Base-by-base conservation (phyloP, 2,888 invertebrate genomes). In the Microdon myrmicae region DNA sequence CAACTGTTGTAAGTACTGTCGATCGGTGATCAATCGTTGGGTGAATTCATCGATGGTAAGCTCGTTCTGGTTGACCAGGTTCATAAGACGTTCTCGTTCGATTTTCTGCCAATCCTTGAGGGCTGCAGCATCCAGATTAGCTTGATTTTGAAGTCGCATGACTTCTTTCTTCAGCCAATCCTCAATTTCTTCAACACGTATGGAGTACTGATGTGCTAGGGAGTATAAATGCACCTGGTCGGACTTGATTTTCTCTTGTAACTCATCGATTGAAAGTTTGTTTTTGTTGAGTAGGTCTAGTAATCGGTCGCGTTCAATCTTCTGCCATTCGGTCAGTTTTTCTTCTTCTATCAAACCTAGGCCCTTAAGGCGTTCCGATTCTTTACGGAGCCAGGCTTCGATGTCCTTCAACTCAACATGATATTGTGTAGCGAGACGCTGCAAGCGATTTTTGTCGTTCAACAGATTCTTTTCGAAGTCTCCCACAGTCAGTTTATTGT, bases 91-190 rank as follows among this genome's bases (percentile, higher is more conserved):
- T 4, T 74, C 74, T 8, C 76, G 74, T 73, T 78, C 78, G 47
- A 75, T 70, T 37, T 68, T 67, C 43, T 78, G 78, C 78, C 78
- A 78, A 25, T 73, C 70, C 39, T 75, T 73, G 2, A 78, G 67
- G 12, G 72, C 72, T 16, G 73, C 72, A 35, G 76, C 71, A 48
- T 78, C 75, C 1, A 76, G 56, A 2, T 73, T 58, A 1, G 76
- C 76, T 34, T 75, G 70, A 8, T 69, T 72, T n/a, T 78, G 73
- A 1, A 78, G 67, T 5, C 73, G 72, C 7, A 73, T 54, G 7
- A 78, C 75, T 59, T 78, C 76, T 5, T 74, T 70, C 17, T 75
- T 75, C 2, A 77, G 72, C 78, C 78, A 78, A 19, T 74, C 73
- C 41, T 77, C 76, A 26, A 78, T 76, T 59, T 78, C 77, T 44